Base-by-base conservation (phyloP, 2,888 invertebrate genomes). In the Synergus laeviventris region DNA sequence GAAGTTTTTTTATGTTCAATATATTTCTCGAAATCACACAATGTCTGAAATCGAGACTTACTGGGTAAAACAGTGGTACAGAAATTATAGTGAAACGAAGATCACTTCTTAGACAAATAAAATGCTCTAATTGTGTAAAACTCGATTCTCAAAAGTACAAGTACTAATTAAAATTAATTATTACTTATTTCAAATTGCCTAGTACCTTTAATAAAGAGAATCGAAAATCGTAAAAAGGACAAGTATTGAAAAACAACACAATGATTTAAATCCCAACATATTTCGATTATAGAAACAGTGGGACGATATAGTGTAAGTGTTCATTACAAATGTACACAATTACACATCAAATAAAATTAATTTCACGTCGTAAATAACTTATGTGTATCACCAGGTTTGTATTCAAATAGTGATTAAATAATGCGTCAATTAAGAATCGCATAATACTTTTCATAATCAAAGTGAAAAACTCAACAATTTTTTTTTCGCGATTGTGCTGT, bases 21-120 rank as follows among this genome's bases (percentile, higher is more conserved):
- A 77, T 78, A 78, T 78, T 77, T 80, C 76, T 81, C 73, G 39
- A 80, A 80, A 81, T 78, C 78, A 82, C 74, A 81, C 66, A 79
- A 75, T 76, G 18, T 62, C 38, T 62, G 39, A 62, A 62, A 62
- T 36, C 36, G 16, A 36, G 18, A n/a, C 18, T 62, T 18, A 11
- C 38, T 62, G 38, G 38, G 38, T 11, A 62, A 62, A 62, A 18
- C 11, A 38, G 16, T 62, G 8, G 49, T 49, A 70, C 24, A 45
- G 21, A 70, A 18, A 62, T 14, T 2, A 31, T 60, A 60, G 8
- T 18, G 21, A 49, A 49, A 42, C 14, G 31, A 45, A 16, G 12
- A 12, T 39, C 64, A 39, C 7, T 49, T 16, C 31, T 16, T 31
- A 45, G 45, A 70, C 24, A 70, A 70, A 70, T 70, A 70, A 49